Base-by-base conservation (phyloP, 2,797 vertebrate species). In the Rhyacichthys aspro region DNA sequence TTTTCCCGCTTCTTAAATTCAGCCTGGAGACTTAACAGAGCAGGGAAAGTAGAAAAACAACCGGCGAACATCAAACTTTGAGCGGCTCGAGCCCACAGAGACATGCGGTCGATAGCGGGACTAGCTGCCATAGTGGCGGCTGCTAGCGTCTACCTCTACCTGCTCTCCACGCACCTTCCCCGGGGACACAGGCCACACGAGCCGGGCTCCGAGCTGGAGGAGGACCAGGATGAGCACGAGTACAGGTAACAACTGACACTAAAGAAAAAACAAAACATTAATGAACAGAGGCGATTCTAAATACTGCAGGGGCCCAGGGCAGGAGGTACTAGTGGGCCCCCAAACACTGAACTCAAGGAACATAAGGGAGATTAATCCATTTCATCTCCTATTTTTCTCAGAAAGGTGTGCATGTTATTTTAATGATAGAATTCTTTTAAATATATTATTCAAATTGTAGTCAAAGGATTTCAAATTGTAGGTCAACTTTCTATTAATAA, bases 131-230 rank as follows among this genome's bases (percentile, higher is more conserved):
- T 94, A 5, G 91, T 96, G 60, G 89, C 72, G 33, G 70, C 90
- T 9, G 92, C 95, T 3, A 95, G 90, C 6, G 84, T 93, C 28
- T 93, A 88, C 32, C 91, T 98, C 41, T 98, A 95, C 83, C 72
- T 95, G 81, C 91, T 98, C 67, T 94, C 96, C 1, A 81, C 81
- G 5, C 88, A 83, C 7, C 91, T 96, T 45, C 92, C 94, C 15
- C 90, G 89, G 45, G 88, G 84, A 65, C 78, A 81, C 3, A 55
- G 33, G 61, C 63, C 62, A 28, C 32, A 17, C 9, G 52, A 9
- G 55, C 52, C 70, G 59, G 69, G 5, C 11, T 7, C 68, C 1
- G 72, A 43, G 34, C 70, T 43, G 34, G 73, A 3, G 16, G 58
- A 57, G 54, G 43, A 43, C 9, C 67, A 34, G 33, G 70, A 0